Evolutionary conservation across 2,113 vertebrate genomes (phyloP), one percentile per base, ranked within the genome.

Genomic region (Hippopotamus amphibius): DNA sequence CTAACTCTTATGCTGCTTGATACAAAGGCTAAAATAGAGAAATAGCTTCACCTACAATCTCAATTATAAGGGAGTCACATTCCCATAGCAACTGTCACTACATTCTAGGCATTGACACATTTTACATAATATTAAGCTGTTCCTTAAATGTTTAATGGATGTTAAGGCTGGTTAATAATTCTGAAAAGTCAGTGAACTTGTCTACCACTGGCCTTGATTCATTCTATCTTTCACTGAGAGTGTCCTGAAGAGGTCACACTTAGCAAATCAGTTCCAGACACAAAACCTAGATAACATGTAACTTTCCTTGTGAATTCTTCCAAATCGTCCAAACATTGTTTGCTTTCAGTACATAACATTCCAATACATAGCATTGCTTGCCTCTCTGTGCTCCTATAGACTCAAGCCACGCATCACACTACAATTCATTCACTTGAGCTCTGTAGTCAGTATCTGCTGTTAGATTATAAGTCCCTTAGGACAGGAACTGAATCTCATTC

Each of bases 1-100:
- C 9, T 89, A 83, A 92, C 16, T 86, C 9, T 61, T 88, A 79
- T 55, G 13, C 1, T 55, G 85, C 6, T 80, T 80, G 88, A 57
- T 82, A 82, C 94, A 91, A 93, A 68, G 41, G 26, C 43, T 91
- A 41, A 94, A 69, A 84, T 83, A 90, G 24, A 94, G 24, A 95
- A 91, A 86, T 68, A 68, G 30, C 10, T 97, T 88, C 59, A 72
- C 30, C 46, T 81, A 8, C 17, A 91, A 82, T 80, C 41, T 33
- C n/a, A 91, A 68, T 88, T 74, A 77, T 72, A 65, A 96, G 26
- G 46, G 0, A 72, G 41, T 74, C 48, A 95, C 53, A 69, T 88
- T 88, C 10, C 28, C 61, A 93, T 57, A 61, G 85, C 72, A 77
- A 91, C 37, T 71, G 14, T 88, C 53, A 66, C 53, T 46, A 43